Percentiles rank a stretch among this genome's conserved stretches.
phyloP scores from a whole-genome alignment of 2,888 invertebrate species.

The Plebejus argus region DNA sequence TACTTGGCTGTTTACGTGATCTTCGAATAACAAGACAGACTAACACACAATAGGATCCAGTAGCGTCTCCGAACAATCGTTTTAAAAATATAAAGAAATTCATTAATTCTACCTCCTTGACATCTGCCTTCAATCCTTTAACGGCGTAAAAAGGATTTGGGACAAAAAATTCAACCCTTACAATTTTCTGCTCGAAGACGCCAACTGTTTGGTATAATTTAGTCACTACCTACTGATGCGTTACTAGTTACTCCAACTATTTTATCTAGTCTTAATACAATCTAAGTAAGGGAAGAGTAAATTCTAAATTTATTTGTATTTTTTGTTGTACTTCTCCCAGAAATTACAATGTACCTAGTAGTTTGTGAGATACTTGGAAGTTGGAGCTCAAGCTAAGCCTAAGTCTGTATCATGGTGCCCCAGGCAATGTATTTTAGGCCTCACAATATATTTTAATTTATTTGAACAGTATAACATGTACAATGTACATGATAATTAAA shows the following conservation, averaged over 20 bases:
- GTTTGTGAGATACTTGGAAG: too few relatives aligned
- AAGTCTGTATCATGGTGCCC: too few relatives aligned
- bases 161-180: conserved; percentile 45
- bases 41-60: conserved; percentile 51
- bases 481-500: too few relatives aligned
- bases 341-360: too few relatives aligned
- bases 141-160: conserved; percentile 49
- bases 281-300: background rate
- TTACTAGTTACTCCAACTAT: background rate
- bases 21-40: conserved; percentile 40
- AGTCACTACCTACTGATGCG: background rate
- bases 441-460: too few relatives aligned
- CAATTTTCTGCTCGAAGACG: conserved; percentile 46
- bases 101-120: conserved; percentile 62
- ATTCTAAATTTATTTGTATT: too few relatives aligned
- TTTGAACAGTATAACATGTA: too few relatives aligned
- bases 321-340: too few relatives aligned
- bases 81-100: conserved; percentile 44
- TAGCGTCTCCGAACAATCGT: conserved; percentile 48
- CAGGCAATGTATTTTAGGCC: too few relatives aligned
- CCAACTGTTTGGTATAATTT: conserved; percentile 13
- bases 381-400: too few relatives aligned
- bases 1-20: conserved; percentile 42
- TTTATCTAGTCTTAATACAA: background rate
- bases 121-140: conserved; percentile 68